phyloP scores from a whole-genome alignment of 2,113 vertebrate genomes.

The Erythrolamprus reginae region DNA sequence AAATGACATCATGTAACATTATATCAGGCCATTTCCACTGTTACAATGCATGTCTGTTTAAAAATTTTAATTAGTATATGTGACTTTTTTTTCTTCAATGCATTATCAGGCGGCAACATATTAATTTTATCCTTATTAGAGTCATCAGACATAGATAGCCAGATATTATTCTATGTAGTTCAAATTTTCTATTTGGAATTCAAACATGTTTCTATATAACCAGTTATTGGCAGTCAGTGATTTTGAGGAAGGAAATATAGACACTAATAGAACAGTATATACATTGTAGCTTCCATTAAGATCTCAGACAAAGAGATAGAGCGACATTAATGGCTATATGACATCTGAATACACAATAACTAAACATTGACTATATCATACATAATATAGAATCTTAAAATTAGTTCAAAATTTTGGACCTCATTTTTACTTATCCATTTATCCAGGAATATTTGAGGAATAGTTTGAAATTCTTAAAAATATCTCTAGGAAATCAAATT shows the following conservation, averaged over 20 bases:
- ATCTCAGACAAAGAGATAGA: neutral
- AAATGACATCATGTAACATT: neutral
- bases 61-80: neutral
- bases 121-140: neutral
- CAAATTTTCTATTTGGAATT: neutral
- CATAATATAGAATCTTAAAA: neutral
- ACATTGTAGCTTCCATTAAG: neutral
- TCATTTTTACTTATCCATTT: neutral
- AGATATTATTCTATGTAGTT: neutral
- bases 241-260: too few relatives aligned
- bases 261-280: too few relatives aligned
- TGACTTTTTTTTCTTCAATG: too few relatives aligned
- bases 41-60: neutral
- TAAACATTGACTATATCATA: neutral
- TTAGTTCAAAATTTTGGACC: neutral
- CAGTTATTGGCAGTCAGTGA: too few relatives aligned
- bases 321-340: neutral
- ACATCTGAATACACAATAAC: neutral
- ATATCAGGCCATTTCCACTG: neutral
- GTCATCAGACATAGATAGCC: neutral
- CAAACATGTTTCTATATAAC: neutral
- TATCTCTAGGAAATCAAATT: neutral
- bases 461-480: neutral
- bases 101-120: neutral
- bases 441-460: neutral